Conservation (phyloP, 2,113 vertebrate species). For the Clarias gariepinus region DNA sequence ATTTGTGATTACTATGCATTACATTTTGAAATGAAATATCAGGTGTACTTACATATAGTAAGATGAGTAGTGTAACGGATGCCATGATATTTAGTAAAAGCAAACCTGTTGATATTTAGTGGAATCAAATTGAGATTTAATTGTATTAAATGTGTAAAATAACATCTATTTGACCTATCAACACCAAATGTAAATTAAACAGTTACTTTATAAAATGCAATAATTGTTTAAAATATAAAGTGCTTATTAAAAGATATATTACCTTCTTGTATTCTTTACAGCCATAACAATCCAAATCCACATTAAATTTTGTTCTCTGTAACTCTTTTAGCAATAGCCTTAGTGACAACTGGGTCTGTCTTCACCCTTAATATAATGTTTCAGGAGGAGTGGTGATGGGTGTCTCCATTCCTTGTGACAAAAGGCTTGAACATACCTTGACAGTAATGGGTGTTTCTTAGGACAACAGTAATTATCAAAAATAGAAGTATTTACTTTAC, state of each 20-base stretch:
- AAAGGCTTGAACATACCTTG: not conserved
- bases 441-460: not conserved
- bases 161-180: not conserved
- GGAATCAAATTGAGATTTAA: not conserved
- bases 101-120: not conserved
- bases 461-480: not conserved
- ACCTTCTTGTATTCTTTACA: not conserved
- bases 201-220: not conserved
- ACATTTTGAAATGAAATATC: not conserved
- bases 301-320: not conserved
- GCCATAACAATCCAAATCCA: not conserved
- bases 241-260: not conserved
- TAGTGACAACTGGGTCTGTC: not conserved
- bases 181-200: not conserved
- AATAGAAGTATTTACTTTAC: not conserved
- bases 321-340: not conserved
- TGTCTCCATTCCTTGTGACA: not conserved
- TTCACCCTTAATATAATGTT: too few relatives aligned
- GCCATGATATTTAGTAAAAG: conserved; percentile 1
- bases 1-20: not conserved
- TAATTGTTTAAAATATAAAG: not conserved
- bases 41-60: conserved; percentile 26
- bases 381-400: not conserved
- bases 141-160: not conserved
- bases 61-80: not conserved